These are phyloP conservation scores for Pedicia rivosa DNA, from an alignment of 2,888 invertebrate species.

Conservation along the genomic window DNA sequence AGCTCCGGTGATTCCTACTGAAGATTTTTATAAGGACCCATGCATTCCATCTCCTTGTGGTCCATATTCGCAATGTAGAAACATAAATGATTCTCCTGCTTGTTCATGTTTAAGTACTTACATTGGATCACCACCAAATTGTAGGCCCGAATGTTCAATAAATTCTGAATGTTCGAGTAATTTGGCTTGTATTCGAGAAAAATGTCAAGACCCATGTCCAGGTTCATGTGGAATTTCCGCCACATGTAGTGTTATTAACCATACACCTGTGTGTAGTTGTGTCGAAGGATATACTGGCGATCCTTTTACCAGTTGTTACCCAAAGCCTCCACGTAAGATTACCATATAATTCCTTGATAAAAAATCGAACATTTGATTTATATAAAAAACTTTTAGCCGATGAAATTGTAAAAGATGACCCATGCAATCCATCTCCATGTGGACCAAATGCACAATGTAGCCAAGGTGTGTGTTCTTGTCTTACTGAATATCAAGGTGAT, in stretches of 20 bases:
- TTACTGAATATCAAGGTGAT: constrained; percentile 61
- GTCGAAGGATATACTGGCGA: constrained; percentile 53
- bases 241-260: constrained; percentile 47
- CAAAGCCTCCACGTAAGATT: constrained; percentile 31
- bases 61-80: constrained; percentile 46
- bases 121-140: constrained; percentile 53
- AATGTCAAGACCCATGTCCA: constrained; percentile 65
- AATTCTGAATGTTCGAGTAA: constrained; percentile 61
- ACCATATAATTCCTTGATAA: constrained; percentile 31
- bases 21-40: constrained; percentile 29
- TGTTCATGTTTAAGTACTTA: constrained; percentile 48
- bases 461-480: constrained; percentile 55
- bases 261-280: constrained; percentile 60
- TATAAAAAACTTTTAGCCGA: constrained; percentile 12
- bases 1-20: constrained; percentile 15
- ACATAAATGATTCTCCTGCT: constrained; percentile 40
- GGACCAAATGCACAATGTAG: constrained; percentile 60
- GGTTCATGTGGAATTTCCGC: constrained; percentile 57
- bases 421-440: constrained; percentile 64
- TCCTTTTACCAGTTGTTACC: constrained; percentile 44
- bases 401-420: constrained; percentile 21
- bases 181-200: constrained; percentile 59
- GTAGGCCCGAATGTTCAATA: constrained; percentile 51
- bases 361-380: constrained; percentile 39
- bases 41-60: constrained; percentile 51